Base-by-base conservation (phyloP, 37 sponge, comb jelly and placozoan species). In the Chondrilla cf. caribensis region DNA sequence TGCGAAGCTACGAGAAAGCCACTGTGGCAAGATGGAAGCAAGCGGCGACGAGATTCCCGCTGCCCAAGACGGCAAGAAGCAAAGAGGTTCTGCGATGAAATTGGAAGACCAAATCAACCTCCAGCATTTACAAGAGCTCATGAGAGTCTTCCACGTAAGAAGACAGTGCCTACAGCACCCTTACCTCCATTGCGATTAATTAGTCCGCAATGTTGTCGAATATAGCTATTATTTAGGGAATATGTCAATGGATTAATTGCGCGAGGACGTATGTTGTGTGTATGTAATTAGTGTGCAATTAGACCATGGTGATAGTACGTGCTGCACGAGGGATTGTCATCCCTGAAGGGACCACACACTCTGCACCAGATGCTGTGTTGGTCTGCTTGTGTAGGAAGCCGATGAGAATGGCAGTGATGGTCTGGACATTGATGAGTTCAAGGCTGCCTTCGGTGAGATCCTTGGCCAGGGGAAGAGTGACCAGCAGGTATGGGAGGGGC, bases 321-420 rank as follows among this genome's bases (percentile, higher is more conserved):
- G n/a, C n/a, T n/a, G n/a, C n/a, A n/a, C n/a, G n/a, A n/a, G n/a
- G n/a, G n/a, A n/a, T n/a, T n/a, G n/a, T n/a, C n/a, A n/a, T n/a
- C n/a, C n/a, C n/a, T n/a, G n/a, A n/a, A n/a, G n/a, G n/a, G n/a
- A n/a, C n/a, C n/a, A n/a, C n/a, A n/a, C n/a, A n/a, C n/a, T n/a
- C n/a, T n/a, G n/a, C n/a, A n/a, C n/a, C n/a, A n/a, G n/a, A n/a
- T n/a, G n/a, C n/a, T n/a, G n/a, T 51, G 43, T 80, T 32, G 26
- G 31, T 80, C 0, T 40, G 29, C 26, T 28, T 29, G 35, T 29
- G 28, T 68, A 94, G 91, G 81, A 87, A 28, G 92, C 92, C 32
- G 92, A 92, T 83, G 92, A 95, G 78, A 89, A 92, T 78, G 96
- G 92, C 17, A 89, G 88, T 60, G 86, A 87, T 73, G 96, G 96